Base-by-base conservation (phyloP, 2,113 vertebrate genomes). In the Hoplias malabaricus region DNA sequence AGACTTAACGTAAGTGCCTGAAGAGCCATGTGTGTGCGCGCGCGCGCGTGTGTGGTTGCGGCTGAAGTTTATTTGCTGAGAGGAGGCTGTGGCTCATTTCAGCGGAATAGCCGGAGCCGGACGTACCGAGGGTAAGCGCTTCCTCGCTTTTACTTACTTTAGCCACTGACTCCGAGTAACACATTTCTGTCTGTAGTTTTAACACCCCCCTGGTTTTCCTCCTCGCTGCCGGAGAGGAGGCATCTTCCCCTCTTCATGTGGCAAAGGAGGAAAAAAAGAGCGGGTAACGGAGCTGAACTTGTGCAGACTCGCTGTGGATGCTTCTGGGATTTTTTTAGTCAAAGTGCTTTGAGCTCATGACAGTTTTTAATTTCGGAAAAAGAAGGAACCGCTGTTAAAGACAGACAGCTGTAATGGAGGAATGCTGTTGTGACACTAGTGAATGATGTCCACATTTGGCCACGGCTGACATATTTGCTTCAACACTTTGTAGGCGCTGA, bases 21-120 rank as follows among this genome's bases (percentile, higher is more conserved):
- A 65, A 80, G 66, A 73, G 65, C 71, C 80, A 79, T 80, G 81
- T 77, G 83, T 66, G 71, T 56, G 25, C 16, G 54, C 25, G 10
- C 0, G 4, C 14, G 53, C 48, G 31, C 59, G 48, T 19, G 46
- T 12, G 42, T 43, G n/a, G n/a, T n/a, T 34, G 38, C 0, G 38
- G 21, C 75, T 69, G 29, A 77, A 23, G 48, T 53, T 31, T 11
- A 19, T 11, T 8, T 75, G 19, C 11, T 21, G 59, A 38, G 33
- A 42, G 43, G n/a, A 38, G 77, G 69, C 78, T 77, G 63, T 75
- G 29, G 5, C 43, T 46, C 42, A 14, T 13, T 2, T 1, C 13
- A 16, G 9, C 68, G 42, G 13, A 4, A 7, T n/a, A 11, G n/a
- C n/a, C 25, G 4, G 4, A 3, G 19, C 2, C 50, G 14, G 36